A percentile compares a stretch with the other conserved stretches of the same genome.
Conservation (phyloP, 2,888 invertebrate species). For the Limulus polyphemus region DNA sequence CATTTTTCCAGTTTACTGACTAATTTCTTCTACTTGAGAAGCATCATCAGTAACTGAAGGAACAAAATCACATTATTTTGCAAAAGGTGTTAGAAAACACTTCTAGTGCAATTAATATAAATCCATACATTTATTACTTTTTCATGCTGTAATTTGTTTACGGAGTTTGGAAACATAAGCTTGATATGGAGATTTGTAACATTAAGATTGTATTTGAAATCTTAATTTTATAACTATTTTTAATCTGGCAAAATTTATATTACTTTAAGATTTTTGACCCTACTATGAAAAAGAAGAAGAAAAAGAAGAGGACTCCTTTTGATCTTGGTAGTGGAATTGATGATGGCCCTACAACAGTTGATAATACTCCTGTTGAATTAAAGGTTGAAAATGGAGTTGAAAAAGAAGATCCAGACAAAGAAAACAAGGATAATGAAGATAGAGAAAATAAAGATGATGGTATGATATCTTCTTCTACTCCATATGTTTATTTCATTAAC, state of each 20-base stretch:
- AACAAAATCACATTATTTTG: too few relatives aligned
- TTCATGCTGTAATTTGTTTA: too few relatives aligned
- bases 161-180: too few relatives aligned
- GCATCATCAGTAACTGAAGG: too few relatives aligned
- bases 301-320: constrained; percentile 69
- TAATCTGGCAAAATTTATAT: background rate
- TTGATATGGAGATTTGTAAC: too few relatives aligned
- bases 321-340: constrained; percentile 60
- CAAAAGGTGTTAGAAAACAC: too few relatives aligned
- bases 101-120: too few relatives aligned
- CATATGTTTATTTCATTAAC: constrained; percentile 31
- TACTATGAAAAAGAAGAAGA: constrained; percentile 52
- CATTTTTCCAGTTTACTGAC: too few relatives aligned
- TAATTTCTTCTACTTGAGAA: too few relatives aligned
- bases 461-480: constrained; percentile 6
- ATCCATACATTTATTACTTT: too few relatives aligned
- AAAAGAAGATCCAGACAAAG: constrained; percentile 26
- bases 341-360: constrained; percentile 36
- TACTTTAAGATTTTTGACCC: constrained; percentile 24
- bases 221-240: too few relatives aligned
- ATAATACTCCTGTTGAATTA: constrained; percentile 40
- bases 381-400: constrained; percentile 24
- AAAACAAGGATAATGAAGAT: constrained; percentile 37
- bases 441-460: constrained; percentile 37
- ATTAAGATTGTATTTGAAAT: too few relatives aligned